Evolutionary conservation across 2,888 invertebrate genomes (phyloP).

Genomic region (Coelopa pilipes): DNA sequence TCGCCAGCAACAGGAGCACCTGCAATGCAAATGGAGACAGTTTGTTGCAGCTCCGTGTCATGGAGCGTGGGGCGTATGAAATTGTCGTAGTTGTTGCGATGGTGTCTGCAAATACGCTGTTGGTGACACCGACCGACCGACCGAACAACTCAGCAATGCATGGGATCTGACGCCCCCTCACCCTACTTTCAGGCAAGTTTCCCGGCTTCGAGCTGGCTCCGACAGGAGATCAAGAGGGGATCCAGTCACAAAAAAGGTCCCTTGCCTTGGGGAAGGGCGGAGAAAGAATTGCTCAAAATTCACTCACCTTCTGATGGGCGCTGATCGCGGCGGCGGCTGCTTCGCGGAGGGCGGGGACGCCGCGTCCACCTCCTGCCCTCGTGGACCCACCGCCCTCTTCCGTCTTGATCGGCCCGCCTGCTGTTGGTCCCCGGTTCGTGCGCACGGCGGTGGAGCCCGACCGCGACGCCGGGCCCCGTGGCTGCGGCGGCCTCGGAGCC

Average conservation of each 20-base stretch:
- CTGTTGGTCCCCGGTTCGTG: not conserved
- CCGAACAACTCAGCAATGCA: slow-evolving; percentile 18
- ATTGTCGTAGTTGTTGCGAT: not conserved
- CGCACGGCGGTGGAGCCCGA: no score
- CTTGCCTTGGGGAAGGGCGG: no score
- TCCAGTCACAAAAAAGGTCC: no score
- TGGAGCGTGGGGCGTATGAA: not conserved
- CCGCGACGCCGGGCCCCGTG: not conserved
- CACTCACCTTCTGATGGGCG: slow-evolving; percentile 60
- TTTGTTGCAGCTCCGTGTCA: no score
- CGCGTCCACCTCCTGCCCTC: slow-evolving; percentile 1
- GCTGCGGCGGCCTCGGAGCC: slow-evolving; percentile 17
- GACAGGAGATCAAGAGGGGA: no score
- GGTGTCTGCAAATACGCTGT: slow-evolving; percentile 8
- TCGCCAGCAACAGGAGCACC: no score
- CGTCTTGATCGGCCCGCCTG: no score
- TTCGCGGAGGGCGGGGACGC: slow-evolving; percentile 51
- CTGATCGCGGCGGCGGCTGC: slow-evolving; percentile 52
- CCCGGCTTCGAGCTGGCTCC: no score
- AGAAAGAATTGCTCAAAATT: not conserved
- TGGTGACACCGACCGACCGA: slow-evolving; percentile 2
- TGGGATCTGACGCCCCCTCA: not conserved
- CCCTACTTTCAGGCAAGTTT: no score
- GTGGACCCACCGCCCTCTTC: no score
- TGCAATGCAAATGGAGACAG: no score